phyloP scores from a whole-genome alignment of 2,888 invertebrate genomes.

The Myopa testacea region DNA sequence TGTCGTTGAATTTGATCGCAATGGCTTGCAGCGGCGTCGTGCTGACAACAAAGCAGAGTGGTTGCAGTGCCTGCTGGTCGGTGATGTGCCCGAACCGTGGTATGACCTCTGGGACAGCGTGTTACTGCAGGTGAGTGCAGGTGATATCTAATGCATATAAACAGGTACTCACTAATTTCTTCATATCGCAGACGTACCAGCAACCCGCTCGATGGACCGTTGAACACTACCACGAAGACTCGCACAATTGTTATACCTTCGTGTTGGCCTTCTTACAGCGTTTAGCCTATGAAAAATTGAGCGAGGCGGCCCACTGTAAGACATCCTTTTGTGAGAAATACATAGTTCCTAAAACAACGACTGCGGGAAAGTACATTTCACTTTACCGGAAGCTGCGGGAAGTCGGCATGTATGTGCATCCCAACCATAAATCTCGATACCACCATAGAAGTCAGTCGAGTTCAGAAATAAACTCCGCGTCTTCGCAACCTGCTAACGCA shows the following conservation, averaged over 20 bases:
- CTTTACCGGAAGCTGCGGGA: conserved; percentile 79
- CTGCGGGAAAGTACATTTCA: conserved; percentile 87
- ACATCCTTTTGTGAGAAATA: conserved; percentile 83
- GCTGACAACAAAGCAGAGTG: conserved; percentile 69
- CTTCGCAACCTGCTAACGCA: conserved; percentile 32
- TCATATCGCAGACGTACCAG: conserved; percentile 57
- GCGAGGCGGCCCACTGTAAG: conserved; percentile 74
- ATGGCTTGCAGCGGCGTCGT: conserved; percentile 74
- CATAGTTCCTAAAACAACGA: conserved; percentile 83
- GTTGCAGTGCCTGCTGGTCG: conserved; percentile 79
- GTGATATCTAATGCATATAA: background rate
- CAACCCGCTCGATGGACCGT: conserved; percentile 72
- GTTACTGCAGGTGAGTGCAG: conserved; percentile 72
- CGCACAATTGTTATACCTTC: conserved; percentile 88
- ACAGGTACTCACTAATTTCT: conserved; percentile 10
- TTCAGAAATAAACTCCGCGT: conserved; percentile 32
- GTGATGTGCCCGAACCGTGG: conserved; percentile 75
- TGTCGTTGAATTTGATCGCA: conserved; percentile 86
- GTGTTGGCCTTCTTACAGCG: conserved; percentile 82
- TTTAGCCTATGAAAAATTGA: conserved; percentile 78
- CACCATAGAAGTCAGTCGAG: conserved; percentile 21
- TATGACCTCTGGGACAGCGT: conserved; percentile 78
- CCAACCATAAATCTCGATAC: conserved; percentile 41
- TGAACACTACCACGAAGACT: conserved; percentile 79
- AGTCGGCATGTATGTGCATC: conserved; percentile 71